A percentile compares a stretch with the other conserved stretches of the same genome.
These are phyloP conservation scores for Leucopsar rothschildi DNA, from an alignment of 2,113 vertebrate species.

Conservation along the genomic window DNA sequence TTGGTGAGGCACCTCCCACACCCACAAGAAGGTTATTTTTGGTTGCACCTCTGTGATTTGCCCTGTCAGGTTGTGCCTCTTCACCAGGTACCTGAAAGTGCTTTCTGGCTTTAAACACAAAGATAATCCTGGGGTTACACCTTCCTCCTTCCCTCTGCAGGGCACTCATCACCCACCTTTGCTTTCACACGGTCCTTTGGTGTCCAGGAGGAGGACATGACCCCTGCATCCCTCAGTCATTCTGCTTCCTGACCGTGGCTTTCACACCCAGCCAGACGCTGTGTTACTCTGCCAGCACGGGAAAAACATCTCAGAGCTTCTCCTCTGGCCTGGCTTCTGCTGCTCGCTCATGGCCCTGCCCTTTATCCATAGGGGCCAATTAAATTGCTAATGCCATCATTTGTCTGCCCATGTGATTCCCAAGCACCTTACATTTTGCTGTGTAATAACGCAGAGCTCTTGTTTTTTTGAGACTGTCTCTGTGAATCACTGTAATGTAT, in stretches of 20 bases:
- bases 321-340: neutral
- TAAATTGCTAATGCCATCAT: constrained; percentile 20
- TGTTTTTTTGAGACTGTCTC: neutral
- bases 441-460: neutral
- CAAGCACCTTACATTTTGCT: neutral
- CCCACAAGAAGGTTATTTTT: fast-evolving
- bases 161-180: neutral
- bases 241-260: neutral
- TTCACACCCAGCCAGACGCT: neutral
- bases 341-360: neutral
- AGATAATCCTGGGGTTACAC: neutral
- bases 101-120: neutral
- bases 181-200: neutral
- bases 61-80: neutral
- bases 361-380: neutral
- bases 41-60: neutral
- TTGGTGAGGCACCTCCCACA: neutral
- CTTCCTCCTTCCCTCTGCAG: neutral
- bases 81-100: neutral
- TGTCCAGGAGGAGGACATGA: fast-evolving
- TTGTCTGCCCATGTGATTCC: neutral
- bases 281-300: neutral
- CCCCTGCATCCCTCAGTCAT: neutral
- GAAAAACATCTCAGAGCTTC: neutral
- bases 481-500: neutral